Evolutionary conservation across 2,797 vertebrate species (phyloP).

Genomic region (Delichon dasypus): DNA sequence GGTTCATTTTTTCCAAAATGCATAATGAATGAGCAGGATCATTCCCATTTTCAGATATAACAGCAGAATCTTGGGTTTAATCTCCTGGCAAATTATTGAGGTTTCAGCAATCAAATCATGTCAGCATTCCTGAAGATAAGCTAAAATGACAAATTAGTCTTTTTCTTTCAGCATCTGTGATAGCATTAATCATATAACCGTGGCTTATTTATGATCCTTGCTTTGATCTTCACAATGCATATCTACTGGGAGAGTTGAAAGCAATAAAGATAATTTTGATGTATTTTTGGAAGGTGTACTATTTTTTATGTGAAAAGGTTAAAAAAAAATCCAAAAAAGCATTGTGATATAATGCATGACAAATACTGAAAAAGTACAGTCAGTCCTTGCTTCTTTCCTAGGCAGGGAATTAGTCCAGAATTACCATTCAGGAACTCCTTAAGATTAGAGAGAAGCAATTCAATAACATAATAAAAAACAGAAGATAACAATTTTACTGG

Average conservation of each 20-base stretch:
- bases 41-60: neutral
- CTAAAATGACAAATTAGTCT: constrained; percentile 40
- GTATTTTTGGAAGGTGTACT: constrained; percentile 12
- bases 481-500: neutral
- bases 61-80: neutral
- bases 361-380: neutral
- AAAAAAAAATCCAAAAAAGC: neutral
- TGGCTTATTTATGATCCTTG: neutral
- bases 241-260: constrained; percentile 12
- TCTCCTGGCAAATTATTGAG: constrained; percentile 19
- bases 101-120: constrained; percentile 24
- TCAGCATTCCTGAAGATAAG: constrained; percentile 26
- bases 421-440: neutral
- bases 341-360: neutral
- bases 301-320: neutral
- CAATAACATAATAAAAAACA: neutral
- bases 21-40: neutral
- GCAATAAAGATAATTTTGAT: constrained; percentile 7
- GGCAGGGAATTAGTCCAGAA: neutral
- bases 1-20: constrained; percentile 11
- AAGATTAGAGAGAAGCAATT: neutral
- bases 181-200: constrained; percentile 41
- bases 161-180: neutral
- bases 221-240: constrained; percentile 36
- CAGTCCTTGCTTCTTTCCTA: neutral